Evolutionary conservation across 2,888 invertebrate genomes (phyloP).

Genomic region (Coronaproctus castanopsis): DNA sequence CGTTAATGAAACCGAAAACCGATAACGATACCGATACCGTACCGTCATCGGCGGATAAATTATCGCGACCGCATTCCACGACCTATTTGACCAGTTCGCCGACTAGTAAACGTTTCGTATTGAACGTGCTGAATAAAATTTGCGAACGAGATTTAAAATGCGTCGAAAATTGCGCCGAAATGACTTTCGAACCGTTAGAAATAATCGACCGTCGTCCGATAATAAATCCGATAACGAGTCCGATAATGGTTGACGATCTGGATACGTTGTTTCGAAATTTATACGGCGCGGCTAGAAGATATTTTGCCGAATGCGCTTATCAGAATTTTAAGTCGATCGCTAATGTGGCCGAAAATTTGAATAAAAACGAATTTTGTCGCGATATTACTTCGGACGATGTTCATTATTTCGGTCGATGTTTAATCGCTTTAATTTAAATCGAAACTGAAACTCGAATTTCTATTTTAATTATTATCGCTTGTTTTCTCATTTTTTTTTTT

Average conservation of each 20-base stretch:
- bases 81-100: slow-evolving; percentile 1
- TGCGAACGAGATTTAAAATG: slow-evolving; percentile 4
- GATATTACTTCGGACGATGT: slow-evolving; percentile 1
- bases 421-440: background rate
- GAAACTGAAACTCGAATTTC: too few relatives aligned
- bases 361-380: slow-evolving; percentile 6
- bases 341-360: background rate
- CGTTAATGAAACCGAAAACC: slow-evolving; percentile 3
- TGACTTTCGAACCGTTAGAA: slow-evolving; percentile 3
- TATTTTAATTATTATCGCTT: too few relatives aligned
- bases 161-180: slow-evolving; percentile 5
- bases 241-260: background rate
- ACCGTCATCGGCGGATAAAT: background rate
- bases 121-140: background rate
- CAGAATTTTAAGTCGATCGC: slow-evolving; percentile 1
- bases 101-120: background rate
- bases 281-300: slow-evolving; percentile 3
- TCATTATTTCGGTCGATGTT: background rate
- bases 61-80: background rate
- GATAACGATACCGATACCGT: background rate
- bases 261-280: slow-evolving; percentile 1
- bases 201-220: background rate
- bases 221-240: background rate
- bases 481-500: too few relatives aligned
- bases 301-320: slow-evolving; percentile 7